Base-by-base conservation (phyloP, 2,113 vertebrate genomes). In the Reinhardtius hippoglossoides region DNA sequence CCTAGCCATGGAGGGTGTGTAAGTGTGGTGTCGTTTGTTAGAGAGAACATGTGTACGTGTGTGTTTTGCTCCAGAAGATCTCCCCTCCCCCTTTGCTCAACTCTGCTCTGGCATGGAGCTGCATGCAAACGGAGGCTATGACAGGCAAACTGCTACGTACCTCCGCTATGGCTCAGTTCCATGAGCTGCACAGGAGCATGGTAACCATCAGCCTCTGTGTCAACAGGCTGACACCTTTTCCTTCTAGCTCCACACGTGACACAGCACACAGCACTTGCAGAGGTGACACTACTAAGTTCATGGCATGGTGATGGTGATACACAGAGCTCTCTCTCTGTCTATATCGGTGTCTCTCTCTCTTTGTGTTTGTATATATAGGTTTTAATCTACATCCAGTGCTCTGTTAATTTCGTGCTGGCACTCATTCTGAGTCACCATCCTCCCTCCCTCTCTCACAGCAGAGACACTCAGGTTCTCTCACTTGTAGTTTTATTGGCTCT, bases 91-190 rank as follows among this genome's bases (percentile, higher is more conserved):
- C 87, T 64, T 60, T 5, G 73, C 71, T 68, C 46, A 71, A 74
- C 78, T 88, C 72, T 79, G 65, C 74, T 84, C 78, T 80, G 71
- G 71, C 68, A 71, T 73, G 66, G 81, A 83, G 81, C 82, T 90
- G 88, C 87, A 90, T 91, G 87, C 89, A 89, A 91, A 86, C 79
- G 1, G 31, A 79, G 55, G 78, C 78, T 71, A 69, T 71, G 74
- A 40, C 16, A 66, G 61, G 73, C 84, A 85, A 85, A 75, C 62
- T 76, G 77, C 86, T 83, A 70, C 68, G 64, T 74, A 84, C 76
- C 50, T 82, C 24, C 0, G 3, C 55, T 24, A 20, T 77, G 67
- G 55, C 62, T 61, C 64, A 50, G 76, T 72, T 65, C 55, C 50
- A 55, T 23, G 13, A 67, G 24, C 80, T 67, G 67, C 63, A 52